Percentiles rank a stretch among this genome's conserved stretches.
Evolutionary conservation across 1,140 invertebrate species (phyloP).

Genomic region (Drosophila aff.): DNA sequence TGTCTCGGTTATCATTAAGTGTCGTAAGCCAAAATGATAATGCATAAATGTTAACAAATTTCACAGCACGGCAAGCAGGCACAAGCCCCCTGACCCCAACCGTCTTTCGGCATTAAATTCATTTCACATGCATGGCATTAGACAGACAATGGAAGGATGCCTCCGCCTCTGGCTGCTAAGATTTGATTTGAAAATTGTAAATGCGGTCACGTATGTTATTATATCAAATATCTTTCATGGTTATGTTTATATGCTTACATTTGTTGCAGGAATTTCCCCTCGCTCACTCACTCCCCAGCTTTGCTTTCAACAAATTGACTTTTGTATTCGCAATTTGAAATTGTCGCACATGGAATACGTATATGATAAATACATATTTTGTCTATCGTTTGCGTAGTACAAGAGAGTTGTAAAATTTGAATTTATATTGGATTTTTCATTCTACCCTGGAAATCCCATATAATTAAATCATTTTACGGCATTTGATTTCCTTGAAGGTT

Average conservation of each 20-base stretch:
- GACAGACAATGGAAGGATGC: slow-evolving; percentile 32
- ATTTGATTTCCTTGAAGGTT: slow-evolving; percentile 44
- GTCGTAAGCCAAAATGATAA: slow-evolving; percentile 65
- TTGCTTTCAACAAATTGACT: slow-evolving; percentile 76
- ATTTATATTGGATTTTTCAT: slow-evolving; percentile 73
- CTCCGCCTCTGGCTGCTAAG: slow-evolving; percentile 35
- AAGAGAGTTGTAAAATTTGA: slow-evolving; percentile 63
- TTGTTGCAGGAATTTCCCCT: slow-evolving; percentile 29
- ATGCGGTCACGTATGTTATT: slow-evolving; percentile 84
- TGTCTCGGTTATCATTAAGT: slow-evolving; percentile 41
- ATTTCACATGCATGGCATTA: slow-evolving; percentile 71
- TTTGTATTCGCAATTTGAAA: slow-evolving; percentile 73
- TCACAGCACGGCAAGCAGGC: slow-evolving; percentile 47
- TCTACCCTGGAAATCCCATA: slow-evolving; percentile 27
- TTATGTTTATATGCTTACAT: slow-evolving; percentile 74
- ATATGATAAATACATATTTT: slow-evolving; percentile 20
- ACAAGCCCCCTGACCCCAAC: slow-evolving; percentile 4
- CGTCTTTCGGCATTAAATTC: slow-evolving; percentile 51
- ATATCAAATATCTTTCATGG: slow-evolving; percentile 81
- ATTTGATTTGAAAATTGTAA: slow-evolving; percentile 82
- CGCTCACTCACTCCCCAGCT: neutral
- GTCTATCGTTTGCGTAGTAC: slow-evolving; percentile 26
- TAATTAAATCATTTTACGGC: slow-evolving; percentile 75
- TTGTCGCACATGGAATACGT: slow-evolving; percentile 57
- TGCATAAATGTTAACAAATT: slow-evolving; percentile 74